A percentile compares a stretch with the other conserved stretches of the same genome.
Evolutionary conservation across 2,113 vertebrate species (phyloP).

Genomic region (Pholis gunnellus): DNA sequence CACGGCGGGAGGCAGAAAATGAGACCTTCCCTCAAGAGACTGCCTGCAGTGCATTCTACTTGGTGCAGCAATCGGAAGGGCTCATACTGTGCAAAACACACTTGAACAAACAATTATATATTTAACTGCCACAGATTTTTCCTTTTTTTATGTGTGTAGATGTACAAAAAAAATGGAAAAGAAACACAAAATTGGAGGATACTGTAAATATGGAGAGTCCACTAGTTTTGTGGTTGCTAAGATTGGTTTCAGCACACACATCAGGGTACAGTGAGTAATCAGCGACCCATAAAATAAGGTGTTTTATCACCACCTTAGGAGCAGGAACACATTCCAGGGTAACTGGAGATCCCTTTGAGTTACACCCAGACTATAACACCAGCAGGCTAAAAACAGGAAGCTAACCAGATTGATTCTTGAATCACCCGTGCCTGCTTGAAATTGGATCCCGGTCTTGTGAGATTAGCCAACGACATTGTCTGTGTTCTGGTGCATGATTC

Average conservation of each 20-base stretch:
- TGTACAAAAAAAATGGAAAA: constrained; percentile 43
- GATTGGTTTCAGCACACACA: constrained; percentile 68
- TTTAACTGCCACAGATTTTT: constrained; percentile 83
- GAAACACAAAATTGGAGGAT: constrained; percentile 64
- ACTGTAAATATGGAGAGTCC: constrained; percentile 68
- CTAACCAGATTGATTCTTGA: constrained; percentile 76
- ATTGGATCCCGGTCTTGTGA: constrained; percentile 68
- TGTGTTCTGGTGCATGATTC: constrained; percentile 60
- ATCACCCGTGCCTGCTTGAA: constrained; percentile 63
- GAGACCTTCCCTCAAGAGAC: constrained; percentile 88
- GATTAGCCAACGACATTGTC: constrained; percentile 58
- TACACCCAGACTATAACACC: constrained; percentile 57
- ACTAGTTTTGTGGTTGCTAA: constrained; percentile 63
- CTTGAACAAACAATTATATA: constrained; percentile 87
- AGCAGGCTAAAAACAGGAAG: constrained; percentile 73
- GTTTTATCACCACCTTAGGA: constrained; percentile 78
- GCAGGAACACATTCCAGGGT: constrained; percentile 67
- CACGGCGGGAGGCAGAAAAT: constrained; percentile 86
- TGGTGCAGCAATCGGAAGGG: constrained; percentile 80
- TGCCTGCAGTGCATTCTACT: constrained; percentile 86
- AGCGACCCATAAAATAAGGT: constrained; percentile 80
- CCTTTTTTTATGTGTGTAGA: constrained; percentile 37
- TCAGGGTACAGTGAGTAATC: constrained; percentile 72
- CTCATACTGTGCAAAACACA: constrained; percentile 86
- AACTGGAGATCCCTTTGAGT: constrained; percentile 70